Evolutionary conservation across 2,888 invertebrate genomes (phyloP), one percentile per base, ranked within the genome.

Genomic region (Orchestes rusci): DNA sequence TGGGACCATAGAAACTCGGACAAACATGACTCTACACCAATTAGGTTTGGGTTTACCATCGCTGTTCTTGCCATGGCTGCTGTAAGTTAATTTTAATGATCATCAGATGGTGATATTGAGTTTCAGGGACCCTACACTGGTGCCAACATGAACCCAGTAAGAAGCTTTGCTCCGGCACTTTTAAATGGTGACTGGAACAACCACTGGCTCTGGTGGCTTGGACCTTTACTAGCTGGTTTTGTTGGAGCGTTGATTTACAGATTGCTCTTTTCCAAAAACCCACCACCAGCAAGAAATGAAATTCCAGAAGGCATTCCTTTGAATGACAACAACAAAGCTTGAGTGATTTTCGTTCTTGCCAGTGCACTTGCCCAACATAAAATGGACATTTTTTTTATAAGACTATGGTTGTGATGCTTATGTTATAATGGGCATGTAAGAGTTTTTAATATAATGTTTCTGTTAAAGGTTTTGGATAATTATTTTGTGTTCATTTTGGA

Each of bases 1-100:
- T 84, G 83, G 82, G 86, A 88, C 63, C 75, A 79, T 4, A 71
- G 80, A 45, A 82, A 84, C 59, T 63, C 69, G 16, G 70, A 73
- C 33, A 79, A 78, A 57, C 74, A 76, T 36, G 85, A 85, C 52
- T 80, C 82, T 0, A 67, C 72, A 2, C 62, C 84, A 1, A 67
- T 86, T 16, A 78, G 79, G 55, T 82, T 84, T 56, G 85, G 82
- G 39, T 68, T 85, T 37, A 71, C 79, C 1, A 72, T 87, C 48
- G 68, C 75, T 13, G 80, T 75, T 0, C 62, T 86, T 40, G 82
- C 82, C 5, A 65, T 82, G 42, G 75, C 78, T 3, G 80, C 79
- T 23, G 82, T 82, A 66, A 72, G 73, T 66, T 40, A 7, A 7
- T 23, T 23, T 23, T 23, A n/a, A n/a, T n/a, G n/a, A n/a, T n/a